Evolutionary conservation across 2,113 vertebrate species (phyloP).

Genomic region (Bucco capensis): DNA sequence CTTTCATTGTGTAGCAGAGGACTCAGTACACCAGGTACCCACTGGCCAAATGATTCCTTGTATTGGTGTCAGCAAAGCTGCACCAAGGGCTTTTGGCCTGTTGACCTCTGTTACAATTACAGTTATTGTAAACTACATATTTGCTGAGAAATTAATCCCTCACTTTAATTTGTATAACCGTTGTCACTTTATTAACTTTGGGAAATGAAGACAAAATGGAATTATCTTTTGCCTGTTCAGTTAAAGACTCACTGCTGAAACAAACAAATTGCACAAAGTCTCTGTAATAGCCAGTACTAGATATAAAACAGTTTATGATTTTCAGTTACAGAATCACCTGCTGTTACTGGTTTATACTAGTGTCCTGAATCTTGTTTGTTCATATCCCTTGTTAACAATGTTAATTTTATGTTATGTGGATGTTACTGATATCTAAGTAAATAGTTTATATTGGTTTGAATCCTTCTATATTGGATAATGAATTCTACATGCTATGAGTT

Average conservation of each 20-base stretch:
- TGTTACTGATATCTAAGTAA: neutral
- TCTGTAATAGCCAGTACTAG: neutral
- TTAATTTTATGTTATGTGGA: neutral
- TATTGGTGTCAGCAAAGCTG: neutral
- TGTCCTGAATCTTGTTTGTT: neutral
- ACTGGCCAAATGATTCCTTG: neutral
- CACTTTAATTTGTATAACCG: neutral
- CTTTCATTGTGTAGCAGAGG: neutral
- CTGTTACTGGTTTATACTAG: neutral
- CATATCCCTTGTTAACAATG: neutral
- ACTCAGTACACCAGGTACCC: neutral
- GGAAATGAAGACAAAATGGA: neutral
- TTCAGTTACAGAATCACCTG: neutral
- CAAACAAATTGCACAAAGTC: neutral
- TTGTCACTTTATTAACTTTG: neutral
- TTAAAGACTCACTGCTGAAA: neutral
- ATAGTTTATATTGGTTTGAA: neutral
- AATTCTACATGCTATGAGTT: neutral
- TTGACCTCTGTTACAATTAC: neutral
- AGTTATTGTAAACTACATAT: neutral
- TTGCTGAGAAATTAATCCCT: constrained; percentile 12
- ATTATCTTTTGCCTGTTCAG: neutral
- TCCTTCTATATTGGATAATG: neutral
- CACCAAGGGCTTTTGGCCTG: neutral
- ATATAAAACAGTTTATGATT: neutral